Base-by-base conservation (phyloP, 2,113 vertebrate species). In the Morone saxatilis region DNA sequence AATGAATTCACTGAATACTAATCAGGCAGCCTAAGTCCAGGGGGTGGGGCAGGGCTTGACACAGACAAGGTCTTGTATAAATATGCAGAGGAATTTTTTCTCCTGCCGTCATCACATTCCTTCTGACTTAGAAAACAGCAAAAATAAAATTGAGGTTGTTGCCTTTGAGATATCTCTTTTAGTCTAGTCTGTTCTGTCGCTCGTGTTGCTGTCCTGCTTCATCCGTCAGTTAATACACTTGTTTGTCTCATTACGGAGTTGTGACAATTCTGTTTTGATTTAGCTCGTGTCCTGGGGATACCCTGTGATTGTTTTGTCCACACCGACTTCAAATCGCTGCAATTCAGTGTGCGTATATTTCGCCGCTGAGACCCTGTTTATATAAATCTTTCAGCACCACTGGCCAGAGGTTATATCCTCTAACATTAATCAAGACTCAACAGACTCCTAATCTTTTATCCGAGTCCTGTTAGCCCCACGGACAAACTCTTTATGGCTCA, bases 1-100 rank as follows among this genome's bases (percentile, higher is more conserved):
- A 93, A 94, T 94, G 93, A 94, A 94, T 95, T 94, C 91, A 86
- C 76, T 78, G 95, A 94, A 96, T 96, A 92, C 91, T 95, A 94
- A 96, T 94, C 85, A 95, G 92, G 78, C 85, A 50, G 91, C 81
- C 91, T 65, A 84, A 86, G 91, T 90, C 89, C 88, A 89, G 80
- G 88, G 87, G 90, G 90, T 81, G 89, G 91, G 84, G 92, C 84
- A 67, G 78, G 87, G 81, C 76, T 88, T 63, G 81, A 89, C 90
- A 84, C 56, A 72, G 79, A 83, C 76, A 61, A 81, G 76, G 71
- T 81, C 84, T 78, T 71, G 43, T 80, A 81, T 90, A 76, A 90
- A 86, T 88, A 93, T 93, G 89, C 76, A 85, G 71, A 83, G 74
- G 71, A 79, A 62, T 85, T 68, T 67, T 43, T 65, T 51, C 11